Evolutionary conservation across 1,140 invertebrate genomes (phyloP).

Genomic region (Drosophila orosa): DNA sequence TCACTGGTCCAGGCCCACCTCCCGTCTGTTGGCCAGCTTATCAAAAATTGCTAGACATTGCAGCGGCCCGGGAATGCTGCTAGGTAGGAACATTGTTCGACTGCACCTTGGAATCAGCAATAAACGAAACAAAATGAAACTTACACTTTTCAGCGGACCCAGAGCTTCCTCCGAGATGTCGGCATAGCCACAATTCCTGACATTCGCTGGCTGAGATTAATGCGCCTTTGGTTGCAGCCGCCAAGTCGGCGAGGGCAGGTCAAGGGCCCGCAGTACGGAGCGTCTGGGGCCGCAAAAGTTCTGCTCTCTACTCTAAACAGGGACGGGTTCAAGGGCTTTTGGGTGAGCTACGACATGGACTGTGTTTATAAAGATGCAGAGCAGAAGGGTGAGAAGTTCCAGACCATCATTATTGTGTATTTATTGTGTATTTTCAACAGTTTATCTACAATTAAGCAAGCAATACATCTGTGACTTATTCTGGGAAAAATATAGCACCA

Average conservation of each 20-base stretch:
- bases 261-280: constrained; percentile 37
- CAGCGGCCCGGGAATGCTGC: constrained; percentile 62
- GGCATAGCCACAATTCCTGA: constrained; percentile 82
- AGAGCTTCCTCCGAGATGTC: constrained; percentile 36
- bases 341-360: too few relatives aligned
- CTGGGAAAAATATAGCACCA: too few relatives aligned
- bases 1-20: constrained; percentile 9
- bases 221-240: constrained; percentile 79
- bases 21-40: constrained; percentile 45
- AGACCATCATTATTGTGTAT: not conserved
- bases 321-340: constrained; percentile 25
- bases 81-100: constrained; percentile 68
- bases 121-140: constrained; percentile 78
- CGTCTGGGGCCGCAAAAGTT: constrained; percentile 48
- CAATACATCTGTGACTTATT: not conserved
- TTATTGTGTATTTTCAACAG: not conserved
- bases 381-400: not conserved
- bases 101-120: constrained; percentile 46
- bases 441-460: not conserved
- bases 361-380: constrained; percentile 1
- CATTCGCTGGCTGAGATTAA: constrained; percentile 80
- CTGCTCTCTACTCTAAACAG: constrained; percentile 41
- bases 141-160: constrained; percentile 71
- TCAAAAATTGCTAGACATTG: constrained; percentile 66
- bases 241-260: constrained; percentile 51